Evolutionary conservation across 2,888 invertebrate species (phyloP).

Genomic region (Dasysyrphus albostriatus): DNA sequence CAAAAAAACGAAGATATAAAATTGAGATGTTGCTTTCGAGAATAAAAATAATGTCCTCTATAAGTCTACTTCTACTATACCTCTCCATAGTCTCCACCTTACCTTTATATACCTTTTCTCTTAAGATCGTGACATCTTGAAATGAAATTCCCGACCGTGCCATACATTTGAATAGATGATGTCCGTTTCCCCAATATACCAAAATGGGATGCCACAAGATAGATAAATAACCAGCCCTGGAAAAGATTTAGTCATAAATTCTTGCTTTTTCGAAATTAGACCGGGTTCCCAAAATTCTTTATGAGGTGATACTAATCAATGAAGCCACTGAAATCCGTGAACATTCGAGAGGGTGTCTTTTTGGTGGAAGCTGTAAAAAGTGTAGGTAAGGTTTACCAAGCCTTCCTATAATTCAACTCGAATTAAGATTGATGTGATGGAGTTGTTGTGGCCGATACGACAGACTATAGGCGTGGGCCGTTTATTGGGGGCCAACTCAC

Average conservation of each 20-base stretch:
- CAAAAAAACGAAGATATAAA: slow-evolving; percentile 32
- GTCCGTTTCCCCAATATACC: slow-evolving; percentile 11
- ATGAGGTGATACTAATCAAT: slow-evolving; percentile 84
- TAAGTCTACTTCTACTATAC: neutral
- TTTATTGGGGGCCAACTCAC: slow-evolving; percentile 44
- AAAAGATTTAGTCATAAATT: slow-evolving; percentile 74
- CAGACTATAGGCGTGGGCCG: slow-evolving; percentile 43
- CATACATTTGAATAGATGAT: slow-evolving; percentile 28
- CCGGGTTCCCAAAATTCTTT: slow-evolving; percentile 75
- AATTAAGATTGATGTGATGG: slow-evolving; percentile 58
- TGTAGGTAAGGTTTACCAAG: neutral
- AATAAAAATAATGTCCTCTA: slow-evolving; percentile 9
- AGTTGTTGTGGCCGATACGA: slow-evolving; percentile 22
- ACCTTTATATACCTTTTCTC: slow-evolving; percentile 6
- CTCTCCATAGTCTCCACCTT: neutral
- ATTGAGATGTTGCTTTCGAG: slow-evolving; percentile 63
- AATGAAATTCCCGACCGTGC: slow-evolving; percentile 4
- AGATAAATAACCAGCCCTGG: slow-evolving; percentile 61
- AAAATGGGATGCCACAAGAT: slow-evolving; percentile 26
- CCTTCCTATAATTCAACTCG: slow-evolving; percentile 18
- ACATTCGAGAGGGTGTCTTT: slow-evolving; percentile 39
- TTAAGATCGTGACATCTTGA: slow-evolving; percentile 56
- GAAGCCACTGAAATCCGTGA: slow-evolving; percentile 83
- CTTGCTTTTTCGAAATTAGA: neutral
- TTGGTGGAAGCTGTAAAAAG: slow-evolving; percentile 4